These are phyloP conservation scores for Cataglyphis hispanica DNA, from an alignment of 1,140 invertebrate species.

Conservation along the genomic window DNA sequence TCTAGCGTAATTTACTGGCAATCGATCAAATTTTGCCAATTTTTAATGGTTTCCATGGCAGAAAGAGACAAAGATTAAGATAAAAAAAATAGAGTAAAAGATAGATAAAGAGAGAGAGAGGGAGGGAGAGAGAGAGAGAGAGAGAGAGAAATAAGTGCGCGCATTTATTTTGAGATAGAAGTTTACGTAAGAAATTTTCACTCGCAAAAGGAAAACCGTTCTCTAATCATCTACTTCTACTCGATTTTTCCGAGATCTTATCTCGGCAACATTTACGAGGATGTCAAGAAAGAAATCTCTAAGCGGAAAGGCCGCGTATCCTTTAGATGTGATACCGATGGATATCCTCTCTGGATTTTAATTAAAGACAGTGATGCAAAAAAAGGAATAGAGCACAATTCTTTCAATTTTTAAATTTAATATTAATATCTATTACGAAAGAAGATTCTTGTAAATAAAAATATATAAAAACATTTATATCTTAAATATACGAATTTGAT, in stretches of 20 bases:
- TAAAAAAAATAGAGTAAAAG: neutral
- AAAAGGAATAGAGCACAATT: neutral
- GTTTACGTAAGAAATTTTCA: conserved; percentile 48
- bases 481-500: neutral
- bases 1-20: conserved; percentile 21
- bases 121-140: neutral
- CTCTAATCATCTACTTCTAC: conserved; percentile 46
- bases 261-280: conserved; percentile 12
- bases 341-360: conserved; percentile 23
- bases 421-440: neutral
- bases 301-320: neutral
- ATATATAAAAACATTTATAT: neutral
- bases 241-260: conserved; percentile 49
- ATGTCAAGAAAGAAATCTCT: conserved; percentile 11
- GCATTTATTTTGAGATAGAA: conserved; percentile 9
- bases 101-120: neutral
- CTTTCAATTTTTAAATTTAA: conserved; percentile 6
- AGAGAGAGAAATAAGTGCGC: neutral
- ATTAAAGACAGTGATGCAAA: conserved; percentile 19
- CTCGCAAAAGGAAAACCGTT: neutral
- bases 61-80: neutral
- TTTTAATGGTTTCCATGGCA: neutral
- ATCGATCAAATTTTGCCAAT: neutral
- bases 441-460: neutral
- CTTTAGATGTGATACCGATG: neutral